Conservation (phyloP, 2,797 vertebrate genomes). For the Diceros bicornis region DNA sequence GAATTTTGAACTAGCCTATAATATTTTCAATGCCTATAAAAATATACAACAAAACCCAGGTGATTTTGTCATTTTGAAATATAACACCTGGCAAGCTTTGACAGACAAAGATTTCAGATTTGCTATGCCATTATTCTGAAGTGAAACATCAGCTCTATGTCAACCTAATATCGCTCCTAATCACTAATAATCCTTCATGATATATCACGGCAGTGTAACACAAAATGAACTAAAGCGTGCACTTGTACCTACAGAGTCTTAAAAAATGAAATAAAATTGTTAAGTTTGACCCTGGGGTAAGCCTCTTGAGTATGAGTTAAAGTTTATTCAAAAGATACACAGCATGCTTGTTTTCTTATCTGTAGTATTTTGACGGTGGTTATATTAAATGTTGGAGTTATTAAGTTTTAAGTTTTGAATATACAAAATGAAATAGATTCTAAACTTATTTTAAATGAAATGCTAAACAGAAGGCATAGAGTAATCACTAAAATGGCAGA, state of each 20-base stretch:
- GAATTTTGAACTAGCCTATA: background rate
- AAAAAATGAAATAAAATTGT: background rate
- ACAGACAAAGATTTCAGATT: background rate
- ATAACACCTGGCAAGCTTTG: background rate
- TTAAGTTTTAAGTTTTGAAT: background rate
- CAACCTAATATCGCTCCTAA: background rate
- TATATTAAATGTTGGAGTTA: background rate
- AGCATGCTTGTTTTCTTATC: background rate
- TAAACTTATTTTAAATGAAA: background rate
- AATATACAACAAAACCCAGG: background rate
- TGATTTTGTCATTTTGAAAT: conserved; percentile 48
- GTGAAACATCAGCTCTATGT: background rate
- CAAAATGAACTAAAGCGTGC: conserved; percentile 16
- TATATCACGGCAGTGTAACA: background rate
- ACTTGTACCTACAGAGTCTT: background rate
- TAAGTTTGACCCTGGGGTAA: background rate
- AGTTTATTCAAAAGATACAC: background rate
- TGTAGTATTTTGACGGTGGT: background rate
- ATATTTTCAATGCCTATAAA: background rate
- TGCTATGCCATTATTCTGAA: background rate
- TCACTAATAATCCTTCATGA: conserved; percentile 18
- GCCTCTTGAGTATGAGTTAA: background rate
- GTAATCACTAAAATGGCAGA: background rate
- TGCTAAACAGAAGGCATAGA: background rate
- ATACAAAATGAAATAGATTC: background rate